Evolutionary conservation across 2,797 vertebrate genomes (phyloP).

Genomic region (Galago senegalensis): DNA sequence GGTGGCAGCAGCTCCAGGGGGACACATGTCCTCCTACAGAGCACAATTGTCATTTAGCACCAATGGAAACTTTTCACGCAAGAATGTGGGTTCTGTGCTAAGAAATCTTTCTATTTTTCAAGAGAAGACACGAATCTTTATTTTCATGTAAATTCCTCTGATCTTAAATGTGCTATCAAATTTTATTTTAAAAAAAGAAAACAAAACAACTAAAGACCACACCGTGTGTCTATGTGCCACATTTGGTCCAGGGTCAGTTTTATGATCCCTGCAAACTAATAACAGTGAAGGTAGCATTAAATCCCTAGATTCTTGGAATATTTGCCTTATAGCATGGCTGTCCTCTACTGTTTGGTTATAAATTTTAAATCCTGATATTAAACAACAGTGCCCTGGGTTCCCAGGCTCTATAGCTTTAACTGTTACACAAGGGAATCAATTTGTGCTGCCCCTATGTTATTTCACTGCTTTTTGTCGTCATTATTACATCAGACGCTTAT

Average conservation of each 20-base stretch:
- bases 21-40: not conserved
- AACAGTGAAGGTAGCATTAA: constrained; percentile 1
- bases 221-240: not conserved
- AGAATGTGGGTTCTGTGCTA: not conserved
- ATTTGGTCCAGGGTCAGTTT: not conserved
- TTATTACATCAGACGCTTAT: not conserved
- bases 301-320: not conserved
- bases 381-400: not conserved
- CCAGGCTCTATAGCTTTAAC: not conserved
- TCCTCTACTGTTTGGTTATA: not conserved
- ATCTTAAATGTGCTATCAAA: constrained; percentile 10
- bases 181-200: not conserved
- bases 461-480: not conserved
- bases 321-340: not conserved
- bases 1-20: not conserved
- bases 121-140: not conserved
- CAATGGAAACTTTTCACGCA: not conserved
- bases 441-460: not conserved
- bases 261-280: not conserved
- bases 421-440: not conserved
- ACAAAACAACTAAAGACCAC: not conserved
- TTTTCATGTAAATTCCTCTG: not conserved
- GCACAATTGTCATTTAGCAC: not conserved
- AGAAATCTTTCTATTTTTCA: not conserved
- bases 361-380: not conserved